Base-by-base conservation (phyloP, 2,888 invertebrate species). In the Hyles lineata region DNA sequence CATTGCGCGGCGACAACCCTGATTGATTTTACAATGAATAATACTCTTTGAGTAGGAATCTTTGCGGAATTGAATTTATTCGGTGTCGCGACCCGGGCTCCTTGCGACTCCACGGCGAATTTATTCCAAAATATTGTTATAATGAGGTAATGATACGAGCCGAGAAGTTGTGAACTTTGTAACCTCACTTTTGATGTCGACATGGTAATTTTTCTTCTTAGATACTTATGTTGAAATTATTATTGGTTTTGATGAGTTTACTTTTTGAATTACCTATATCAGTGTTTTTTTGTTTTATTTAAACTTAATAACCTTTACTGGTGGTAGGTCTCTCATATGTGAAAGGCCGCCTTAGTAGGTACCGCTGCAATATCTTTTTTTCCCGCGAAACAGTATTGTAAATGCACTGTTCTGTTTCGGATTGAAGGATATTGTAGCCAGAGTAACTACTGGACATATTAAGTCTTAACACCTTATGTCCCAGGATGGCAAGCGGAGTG, bases 1-100 rank as follows among this genome's bases (percentile, higher is more conserved):
- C 21, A 23, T 17, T 23, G 50, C 23, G 17, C 21, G 43, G 21
- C 21, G 50, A 67, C 50, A 67, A 23, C 43, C 23, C 23, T 50
- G 23, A 67, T 82, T 82, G 82, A 83, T 82, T 85, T 83, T 83
- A 61, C 84, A 84, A 86, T 83, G 83, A 86, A 81, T 80, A 86
- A 81, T 80, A 78, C 75, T 73, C 73, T 72, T 73, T 69, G 69
- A 61, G 55, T 17, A 23, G 23, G 50, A 50, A 43, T 67, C 23
- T 67, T 23, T 67, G 5, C 17, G 8, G 73, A 74, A 82, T 80
- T 82, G 71, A 79, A 80, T 84, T 83, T 81, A 80, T 81, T 81
- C 84, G 79, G 77, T 79, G 81, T 79, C 76, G 80, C 79, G 78
- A 78, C 43, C 70, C 76, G 61, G 60, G 59, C 67, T 75, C 76